Evolutionary conservation across 2,113 vertebrate species (phyloP), one percentile per base, ranked within the genome.

Genomic region (Tinamus guttatus): DNA sequence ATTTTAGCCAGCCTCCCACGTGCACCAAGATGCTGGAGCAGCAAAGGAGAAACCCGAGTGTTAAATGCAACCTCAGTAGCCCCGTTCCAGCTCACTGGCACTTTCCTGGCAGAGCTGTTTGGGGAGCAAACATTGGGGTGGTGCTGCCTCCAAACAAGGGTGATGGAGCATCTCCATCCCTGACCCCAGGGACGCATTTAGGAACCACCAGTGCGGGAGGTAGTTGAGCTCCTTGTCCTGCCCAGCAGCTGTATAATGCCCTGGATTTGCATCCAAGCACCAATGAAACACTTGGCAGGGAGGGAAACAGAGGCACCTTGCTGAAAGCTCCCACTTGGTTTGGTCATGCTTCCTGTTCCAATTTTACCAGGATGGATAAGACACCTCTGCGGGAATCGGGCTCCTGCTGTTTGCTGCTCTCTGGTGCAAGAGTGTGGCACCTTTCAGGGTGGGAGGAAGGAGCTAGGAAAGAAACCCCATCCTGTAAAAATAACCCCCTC

Each of bases 1-100:
- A 85, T 96, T 95, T 87, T 73, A 90, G 81, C 95, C 85, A 68
- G 10, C 94, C 95, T 96, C 93, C 93, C 85, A 90, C 79, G 2
- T 85, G 64, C 5, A 3, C 90, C 32, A 78, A 10, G 74, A 40
- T 78, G 94, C 81, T 63, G 5, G 60, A 93, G 81, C 93, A 87
- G 82, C 70, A 38, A n/a, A 87, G 45, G 71, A 95, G 94, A 47
- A 95, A 63, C 47, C 52, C 58, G 43, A 2, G 38, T 49, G 70
- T 9, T 76, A 32, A 82, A 52, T 0, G 1, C 67, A 80, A 93
- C 87, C 34, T 27, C 51, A 28, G 7, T 43, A 91, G 59, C 75
- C 24, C 76, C 21, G 24, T 0, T 68, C 41, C 20, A 60, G n/a
- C 85, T 76, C n/a, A 0, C 3, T 1, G 0, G 17, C 0, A 5